phyloP scores from a whole-genome alignment of 2,797 vertebrate species.

The Enteromius fasciolatus region DNA sequence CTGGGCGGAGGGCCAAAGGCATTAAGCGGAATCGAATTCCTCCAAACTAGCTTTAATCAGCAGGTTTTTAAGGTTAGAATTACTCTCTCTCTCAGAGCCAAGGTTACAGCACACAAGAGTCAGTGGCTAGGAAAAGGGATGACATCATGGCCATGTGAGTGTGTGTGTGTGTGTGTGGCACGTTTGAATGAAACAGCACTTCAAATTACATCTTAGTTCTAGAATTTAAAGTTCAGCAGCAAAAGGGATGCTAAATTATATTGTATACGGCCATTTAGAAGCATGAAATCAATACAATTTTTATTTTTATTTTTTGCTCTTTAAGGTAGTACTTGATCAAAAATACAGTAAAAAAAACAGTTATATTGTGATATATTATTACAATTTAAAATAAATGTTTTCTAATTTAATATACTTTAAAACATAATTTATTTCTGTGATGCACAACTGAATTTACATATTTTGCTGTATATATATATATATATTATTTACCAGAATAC shows the following conservation, averaged over 20 bases:
- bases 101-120: slow-evolving; percentile 48
- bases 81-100: slow-evolving; percentile 75
- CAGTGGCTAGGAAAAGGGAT: slow-evolving; percentile 28
- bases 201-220: background rate
- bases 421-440: no score
- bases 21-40: slow-evolving; percentile 98
- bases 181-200: background rate
- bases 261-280: background rate
- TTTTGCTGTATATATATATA: no score
- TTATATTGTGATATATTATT: background rate
- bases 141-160: background rate
- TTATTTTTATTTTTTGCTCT: background rate
- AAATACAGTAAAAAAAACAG: background rate
- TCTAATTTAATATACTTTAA: no score
- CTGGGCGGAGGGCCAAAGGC: slow-evolving; percentile 90
- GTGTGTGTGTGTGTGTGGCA: slow-evolving; percentile 7
- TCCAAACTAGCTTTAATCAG: slow-evolving; percentile 99
- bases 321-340: background rate
- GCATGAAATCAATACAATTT: background rate
- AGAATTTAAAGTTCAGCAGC: background rate
- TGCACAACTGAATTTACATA: no score
- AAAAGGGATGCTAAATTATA: background rate
- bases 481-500: no score
- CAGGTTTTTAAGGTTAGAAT: slow-evolving; percentile 99
- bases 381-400: background rate